These are phyloP conservation scores for Hippasteria phrygiana DNA, from an alignment of 53 echinoderm and acorn worm species.

Conservation along the genomic window DNA sequence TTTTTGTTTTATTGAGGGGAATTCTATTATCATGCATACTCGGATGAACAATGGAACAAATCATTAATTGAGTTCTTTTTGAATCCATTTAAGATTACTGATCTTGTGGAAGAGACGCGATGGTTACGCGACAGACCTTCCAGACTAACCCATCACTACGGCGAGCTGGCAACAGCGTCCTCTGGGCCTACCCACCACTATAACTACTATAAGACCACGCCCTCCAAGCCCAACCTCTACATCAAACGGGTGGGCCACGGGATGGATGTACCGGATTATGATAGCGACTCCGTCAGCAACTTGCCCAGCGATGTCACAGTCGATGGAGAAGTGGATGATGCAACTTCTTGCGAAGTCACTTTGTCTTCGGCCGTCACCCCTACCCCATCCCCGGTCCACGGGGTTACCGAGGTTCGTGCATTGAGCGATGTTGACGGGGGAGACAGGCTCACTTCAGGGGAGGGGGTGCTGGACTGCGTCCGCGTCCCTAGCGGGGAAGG, in stretches of 20 bases:
- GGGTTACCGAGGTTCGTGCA: background rate
- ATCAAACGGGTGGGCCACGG: background rate
- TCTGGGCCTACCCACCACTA: background rate
- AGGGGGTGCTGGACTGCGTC: background rate
- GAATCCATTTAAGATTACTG: constrained; percentile 10
- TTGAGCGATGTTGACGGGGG: background rate
- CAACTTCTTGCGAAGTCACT: no score
- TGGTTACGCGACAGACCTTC: constrained; percentile 48
- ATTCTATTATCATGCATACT: no score
- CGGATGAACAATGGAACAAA: no score
- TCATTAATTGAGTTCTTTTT: background rate
- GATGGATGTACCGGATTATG: constrained; percentile 19
- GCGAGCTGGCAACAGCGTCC: background rate
- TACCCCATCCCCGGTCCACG: background rate
- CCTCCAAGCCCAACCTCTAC: constrained; percentile 23
- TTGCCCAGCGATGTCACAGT: constrained; percentile 29
- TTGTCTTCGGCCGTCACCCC: background rate
- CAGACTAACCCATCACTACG: constrained; percentile 36
- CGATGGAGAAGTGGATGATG: background rate
- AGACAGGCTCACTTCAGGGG: background rate
- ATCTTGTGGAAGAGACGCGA: constrained; percentile 23
- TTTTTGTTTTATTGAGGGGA: no score
- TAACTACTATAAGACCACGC: background rate
- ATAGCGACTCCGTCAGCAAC: background rate
- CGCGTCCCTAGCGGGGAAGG: background rate